Conservation (phyloP, 30 jellyfish, hydroid and myxozoan genomes). For the Sanderia malayensis region DNA sequence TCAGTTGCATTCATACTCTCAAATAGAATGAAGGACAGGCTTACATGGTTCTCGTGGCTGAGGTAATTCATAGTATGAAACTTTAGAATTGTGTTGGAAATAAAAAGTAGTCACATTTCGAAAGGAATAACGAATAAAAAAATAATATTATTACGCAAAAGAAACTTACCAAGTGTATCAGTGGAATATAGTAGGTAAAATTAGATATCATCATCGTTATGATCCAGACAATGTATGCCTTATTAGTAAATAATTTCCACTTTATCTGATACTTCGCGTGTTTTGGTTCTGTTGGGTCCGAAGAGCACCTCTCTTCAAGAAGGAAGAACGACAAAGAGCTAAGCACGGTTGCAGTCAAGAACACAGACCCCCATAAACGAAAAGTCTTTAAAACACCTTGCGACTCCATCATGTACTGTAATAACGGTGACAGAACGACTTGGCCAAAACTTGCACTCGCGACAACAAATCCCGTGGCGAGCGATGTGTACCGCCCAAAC, state of each 20-base stretch:
- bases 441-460: slow-evolving; percentile 90
- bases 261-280: slow-evolving; percentile 36
- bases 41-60: no score
- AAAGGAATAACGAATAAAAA: no score
- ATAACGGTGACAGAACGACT: slow-evolving; percentile 78
- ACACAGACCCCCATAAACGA: slow-evolving; percentile 65
- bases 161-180: slow-evolving; percentile 88
- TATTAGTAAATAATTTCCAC: slow-evolving; percentile 40
- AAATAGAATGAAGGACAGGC: no score
- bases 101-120: no score
- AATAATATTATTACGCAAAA: no score
- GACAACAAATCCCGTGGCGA: slow-evolving; percentile 88
- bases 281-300: neutral
- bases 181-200: slow-evolving; percentile 86
- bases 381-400: slow-evolving; percentile 69
- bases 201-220: slow-evolving; percentile 76
- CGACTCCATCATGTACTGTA: slow-evolving; percentile 42
- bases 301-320: slow-evolving; percentile 5
- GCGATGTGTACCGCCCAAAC: slow-evolving; percentile 65
- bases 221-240: slow-evolving; percentile 61
- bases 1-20: no score
- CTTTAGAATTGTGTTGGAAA: no score
- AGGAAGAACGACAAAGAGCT: slow-evolving; percentile 74
- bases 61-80: no score
- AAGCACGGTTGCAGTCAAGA: slow-evolving; percentile 37